phyloP scores from a whole-genome alignment of 1,140 invertebrate species.

The Camponotus vicinus region DNA sequence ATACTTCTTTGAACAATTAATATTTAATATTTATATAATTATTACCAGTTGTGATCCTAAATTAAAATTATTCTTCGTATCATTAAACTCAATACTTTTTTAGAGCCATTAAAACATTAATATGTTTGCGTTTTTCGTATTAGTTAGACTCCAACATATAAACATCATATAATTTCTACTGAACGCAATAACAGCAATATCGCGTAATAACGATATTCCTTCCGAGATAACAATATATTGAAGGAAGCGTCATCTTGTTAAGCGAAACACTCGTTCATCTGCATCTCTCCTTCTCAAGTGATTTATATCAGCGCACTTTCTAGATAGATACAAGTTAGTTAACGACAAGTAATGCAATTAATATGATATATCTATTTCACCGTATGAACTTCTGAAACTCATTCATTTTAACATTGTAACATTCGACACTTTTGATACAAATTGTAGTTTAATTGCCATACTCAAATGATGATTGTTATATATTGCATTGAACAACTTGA shows the following conservation, averaged over 20 bases:
- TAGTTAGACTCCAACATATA: background rate
- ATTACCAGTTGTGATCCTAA: background rate
- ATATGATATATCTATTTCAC: slow-evolving; percentile 28
- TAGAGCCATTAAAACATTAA: slow-evolving; percentile 16
- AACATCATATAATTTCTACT: slow-evolving; percentile 32
- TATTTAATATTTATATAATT: background rate
- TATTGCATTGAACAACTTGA: background rate
- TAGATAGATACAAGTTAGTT: slow-evolving; percentile 29
- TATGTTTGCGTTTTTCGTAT: slow-evolving; percentile 19
- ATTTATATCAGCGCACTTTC: slow-evolving; percentile 31
- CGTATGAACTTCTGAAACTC: background rate
- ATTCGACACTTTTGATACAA: background rate
- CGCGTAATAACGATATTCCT: slow-evolving; percentile 20
- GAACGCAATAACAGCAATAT: slow-evolving; percentile 16
- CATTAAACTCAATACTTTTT: background rate
- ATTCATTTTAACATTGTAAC: slow-evolving; percentile 25
- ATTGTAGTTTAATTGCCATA: slow-evolving; percentile 16
- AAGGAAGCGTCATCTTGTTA: slow-evolving; percentile 17
- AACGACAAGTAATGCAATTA: slow-evolving; percentile 48
- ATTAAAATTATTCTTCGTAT: background rate
- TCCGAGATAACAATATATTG: slow-evolving; percentile 34
- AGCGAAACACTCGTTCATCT: background rate
- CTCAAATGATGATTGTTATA: slow-evolving; percentile 7
- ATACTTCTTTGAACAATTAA: background rate
- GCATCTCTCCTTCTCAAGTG: background rate